Base-by-base conservation (phyloP, 2,113 vertebrate species). In the Cyprinus carpio region DNA sequence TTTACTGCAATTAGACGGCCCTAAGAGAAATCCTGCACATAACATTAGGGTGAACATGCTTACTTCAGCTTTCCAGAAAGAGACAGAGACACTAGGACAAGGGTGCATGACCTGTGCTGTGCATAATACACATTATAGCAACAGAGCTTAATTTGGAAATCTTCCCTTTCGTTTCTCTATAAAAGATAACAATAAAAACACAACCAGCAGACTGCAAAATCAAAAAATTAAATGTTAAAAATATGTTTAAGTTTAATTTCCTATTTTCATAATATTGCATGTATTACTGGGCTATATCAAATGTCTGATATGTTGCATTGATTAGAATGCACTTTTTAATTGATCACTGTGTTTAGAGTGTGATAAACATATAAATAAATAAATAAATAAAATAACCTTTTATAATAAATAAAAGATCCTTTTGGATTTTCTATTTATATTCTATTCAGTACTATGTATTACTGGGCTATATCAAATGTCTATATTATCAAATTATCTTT, bases 1-100 rank as follows among this genome's bases (percentile, higher is more conserved):
- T 86, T 74, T 76, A 74, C 51, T 58, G 71, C 75, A 90, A 89
- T 89, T 87, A 84, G 72, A 79, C 51, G 80, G 72, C 72, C 13
- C 9, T 58, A 67, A 79, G 83, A 83, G 58, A 87, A 83, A 86
- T 67, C 74, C n/a, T 49, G 56, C 72, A 60, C 62, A 40, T 34
- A 31, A 81, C 58, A 9, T 56, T 54, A 64, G 86, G 72, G 75
- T 84, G 23, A 88, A 75, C 78, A 64, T 81, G 83, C 58, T 49
- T 54, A 54, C 69, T 16, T 85, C 77, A 84, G 78, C 40, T 34
- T 76, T 60, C 84, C 37, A 51, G 56, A 56, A 13, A 25, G 27
- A 82, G 20, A 51, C 12, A 74, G 10, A 49, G 43, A 75, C 13
- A 40, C 40, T 43, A 27, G 56, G n/a, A 43, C 77, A 62, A 62